Evolutionary conservation across 2,113 vertebrate species (phyloP).

Genomic region (Cheirogaleus medius): DNA sequence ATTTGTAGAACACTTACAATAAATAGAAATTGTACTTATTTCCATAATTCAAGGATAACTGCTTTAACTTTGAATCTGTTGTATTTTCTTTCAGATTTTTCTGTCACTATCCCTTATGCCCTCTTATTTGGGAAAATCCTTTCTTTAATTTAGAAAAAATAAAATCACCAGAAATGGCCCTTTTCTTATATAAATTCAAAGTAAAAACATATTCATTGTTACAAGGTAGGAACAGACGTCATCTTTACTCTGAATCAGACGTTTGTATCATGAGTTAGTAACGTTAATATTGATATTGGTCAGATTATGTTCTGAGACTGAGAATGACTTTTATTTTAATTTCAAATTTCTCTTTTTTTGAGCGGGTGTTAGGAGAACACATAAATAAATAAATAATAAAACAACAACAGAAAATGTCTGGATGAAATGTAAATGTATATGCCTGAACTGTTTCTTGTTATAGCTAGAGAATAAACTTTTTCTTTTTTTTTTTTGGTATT

Average conservation of each 20-base stretch:
- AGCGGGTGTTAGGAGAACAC: not conserved
- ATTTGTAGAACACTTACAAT: constrained; percentile 16
- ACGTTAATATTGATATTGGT: not conserved
- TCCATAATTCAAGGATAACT: not conserved
- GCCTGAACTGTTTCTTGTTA: not conserved
- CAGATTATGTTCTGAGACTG: not conserved
- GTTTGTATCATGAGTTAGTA: not conserved
- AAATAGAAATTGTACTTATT: not conserved
- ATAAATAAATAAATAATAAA: not conserved
- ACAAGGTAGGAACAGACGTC: not conserved
- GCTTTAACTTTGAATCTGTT: not conserved
- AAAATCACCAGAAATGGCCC: not conserved
- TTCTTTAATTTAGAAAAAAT: not conserved
- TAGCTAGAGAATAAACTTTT: not conserved
- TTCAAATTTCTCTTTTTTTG: not conserved
- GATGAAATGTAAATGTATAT: not conserved
- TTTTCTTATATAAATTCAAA: not conserved
- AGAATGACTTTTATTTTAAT: constrained; percentile 24
- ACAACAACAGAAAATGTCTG: not conserved
- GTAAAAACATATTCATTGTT: not conserved
- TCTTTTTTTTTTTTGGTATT: not conserved
- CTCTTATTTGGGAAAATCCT: not conserved
- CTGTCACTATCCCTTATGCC: not conserved
- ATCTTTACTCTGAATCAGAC: not conserved
- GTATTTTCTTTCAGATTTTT: not conserved